Evolutionary conservation across 2,797 vertebrate genomes (phyloP), one percentile per base, ranked within the genome.

Genomic region (Phrynocephalus guinanensis): DNA sequence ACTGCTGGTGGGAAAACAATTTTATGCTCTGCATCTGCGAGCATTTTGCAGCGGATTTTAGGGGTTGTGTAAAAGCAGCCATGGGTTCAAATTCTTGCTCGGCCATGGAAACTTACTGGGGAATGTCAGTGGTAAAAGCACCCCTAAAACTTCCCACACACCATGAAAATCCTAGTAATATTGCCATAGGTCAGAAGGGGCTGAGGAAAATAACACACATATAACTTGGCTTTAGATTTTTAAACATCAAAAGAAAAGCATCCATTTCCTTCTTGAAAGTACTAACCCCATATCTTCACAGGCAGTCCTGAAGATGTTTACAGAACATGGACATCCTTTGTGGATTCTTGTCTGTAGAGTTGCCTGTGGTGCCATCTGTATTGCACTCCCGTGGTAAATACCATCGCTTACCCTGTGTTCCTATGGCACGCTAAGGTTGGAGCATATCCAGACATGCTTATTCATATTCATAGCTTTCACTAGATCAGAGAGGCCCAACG

Each of bases 261-360:
- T 18, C 1, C 8, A 44, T 50, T 28, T 30, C 5, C 52, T 33
- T 28, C 48, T 67, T 50, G 22, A 24, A 84, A 63, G n/a, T 30
- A 60, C 66, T 79, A 26, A 60, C 63, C 26, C 38, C 50, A 60
- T 30, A n/a, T 15, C 8, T 80, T 28, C 30, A 8, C 28, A 79
- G 33, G 67, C 28, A 63, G 50, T 66, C 24, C 56, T 84, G 76
- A 79, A 30, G 70, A 44, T 83, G 33, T 78, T 72, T 84, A 79
- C 28, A 88, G n/a, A 66, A 79, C 28, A 87, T 50, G 6, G 72
- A 28, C n/a, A 22, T 66, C 52, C 52, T 56, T 33, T 72, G 38
- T 18, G 22, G 7, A 72, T 72, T 88, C 11, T 48, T 44, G 44
- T 15, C 11, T 83, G 9, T 30, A 83, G 33, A 26, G 30, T 88